These are phyloP conservation scores for Hermaeophaga mercurialis DNA, from an alignment of 2,888 invertebrate species.

Conservation along the genomic window DNA sequence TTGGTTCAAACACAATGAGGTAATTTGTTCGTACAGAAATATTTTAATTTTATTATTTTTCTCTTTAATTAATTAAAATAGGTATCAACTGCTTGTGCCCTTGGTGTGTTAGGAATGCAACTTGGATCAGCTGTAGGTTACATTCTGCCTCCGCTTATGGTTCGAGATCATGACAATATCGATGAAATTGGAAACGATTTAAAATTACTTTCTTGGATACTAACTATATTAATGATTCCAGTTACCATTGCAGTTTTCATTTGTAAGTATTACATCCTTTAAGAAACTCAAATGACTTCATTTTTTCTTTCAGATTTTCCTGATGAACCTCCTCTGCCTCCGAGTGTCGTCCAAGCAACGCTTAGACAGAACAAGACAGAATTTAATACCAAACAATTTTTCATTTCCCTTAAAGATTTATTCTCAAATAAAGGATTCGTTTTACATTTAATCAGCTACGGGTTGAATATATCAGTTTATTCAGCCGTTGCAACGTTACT, in stretches of 20 bases:
- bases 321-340: conserved; percentile 62
- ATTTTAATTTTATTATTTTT: no score
- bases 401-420: conserved; percentile 73
- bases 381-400: conserved; percentile 61
- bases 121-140: conserved; percentile 72
- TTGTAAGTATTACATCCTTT: conserved; percentile 29
- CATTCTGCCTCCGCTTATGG: conserved; percentile 66
- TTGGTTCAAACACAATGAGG: conserved; percentile 95
- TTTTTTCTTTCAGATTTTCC: conserved; percentile 60
- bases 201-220: conserved; percentile 60
- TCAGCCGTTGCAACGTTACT: conserved; percentile 93
- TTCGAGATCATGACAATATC: conserved; percentile 46
- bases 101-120: conserved; percentile 76
- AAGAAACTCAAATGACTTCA: neutral
- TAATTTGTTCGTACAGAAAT: no score
- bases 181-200: conserved; percentile 53
- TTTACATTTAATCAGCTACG: conserved; percentile 81
- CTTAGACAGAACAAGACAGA: conserved; percentile 60
- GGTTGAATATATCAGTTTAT: conserved; percentile 92
- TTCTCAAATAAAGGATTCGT: conserved; percentile 78
- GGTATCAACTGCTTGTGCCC: conserved; percentile 69
- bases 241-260: conserved; percentile 46
- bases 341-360: conserved; percentile 61
- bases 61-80: conserved; percentile 29
- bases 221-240: conserved; percentile 62